Base-by-base conservation (phyloP, 2,797 vertebrate genomes). In the Spinus pinus region DNA sequence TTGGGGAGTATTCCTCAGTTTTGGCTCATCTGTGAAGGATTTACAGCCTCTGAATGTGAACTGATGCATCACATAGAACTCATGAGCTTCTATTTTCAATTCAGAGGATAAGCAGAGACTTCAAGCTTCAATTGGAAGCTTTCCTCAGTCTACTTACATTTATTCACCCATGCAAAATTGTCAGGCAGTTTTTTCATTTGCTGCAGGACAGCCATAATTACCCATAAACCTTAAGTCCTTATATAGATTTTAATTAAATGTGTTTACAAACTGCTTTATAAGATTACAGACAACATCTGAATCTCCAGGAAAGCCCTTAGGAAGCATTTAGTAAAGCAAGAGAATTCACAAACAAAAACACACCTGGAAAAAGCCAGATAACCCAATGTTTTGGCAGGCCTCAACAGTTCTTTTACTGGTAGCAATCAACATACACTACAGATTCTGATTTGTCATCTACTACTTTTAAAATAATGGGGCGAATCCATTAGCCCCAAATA, bases 261-360 rank as follows among this genome's bases (percentile, higher is more conserved):
- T 81, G 77, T 95, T 90, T 90, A 88, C 50, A 94, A 94, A 83
- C 54, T 33, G 28, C 67, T 74, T 74, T 78, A 18, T 44, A 90
- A 91, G 72, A 89, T 92, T 81, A 92, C 28, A 90, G 70, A 72
- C 65, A 90, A 47, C 49, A 64, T 58, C n/a, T 81, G 20, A 91
- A 72, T 75, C 73, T 81, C 58, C 66, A 70, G 27, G 44, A 95
- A 95, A 93, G 86, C 62, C 77, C 69, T 94, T n/a, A 92, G 80
- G 75, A 95, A 90, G 60, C 24, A 64, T 86, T 88, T 62, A 88
- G 30, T 72, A 44, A 88, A 88, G 74, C 35, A 81, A 74, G 47
- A 84, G 51, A 90, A 91, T 56, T 84, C 66, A 92, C 37, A 93
- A 95, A 92, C 70, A 79, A 94, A 86, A 92, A 86, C 73, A 81